Evolutionary conservation across 2,888 invertebrate genomes (phyloP), one percentile per base, ranked within the genome.

Genomic region (Rotaria sp.): DNA sequence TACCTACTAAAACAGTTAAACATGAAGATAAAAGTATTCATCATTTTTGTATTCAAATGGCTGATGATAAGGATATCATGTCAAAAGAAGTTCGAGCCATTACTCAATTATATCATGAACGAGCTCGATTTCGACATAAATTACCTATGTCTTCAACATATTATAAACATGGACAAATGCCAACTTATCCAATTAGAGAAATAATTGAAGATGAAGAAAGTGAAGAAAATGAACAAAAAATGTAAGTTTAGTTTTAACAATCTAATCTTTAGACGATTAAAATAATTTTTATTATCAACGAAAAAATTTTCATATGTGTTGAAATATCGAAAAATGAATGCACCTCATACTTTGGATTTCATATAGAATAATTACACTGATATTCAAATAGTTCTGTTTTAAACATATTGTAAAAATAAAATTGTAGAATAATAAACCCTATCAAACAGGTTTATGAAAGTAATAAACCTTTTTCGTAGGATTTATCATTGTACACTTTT

Each of bases 31-130:
- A 26, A 5, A 45, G 35, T 45, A 18, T 45, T 45, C 80, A 80
- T 80, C 80, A 45, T 80, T 80, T 80, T n/a, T 80, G 80, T 45
- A 80, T 80, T 45, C 80, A 80, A 80, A 80, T 45, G 80, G 15
- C n/a, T 41, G 45, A 80, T 80, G 67, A 67, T 18, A 30, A 15
- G 0, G 41, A 41, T 45, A 24, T 45, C 10, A 8, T 80, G 15
- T n/a, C 80, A 45, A 45, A 45, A 45, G 41, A 41, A n/a, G 8
- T 80, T 45, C 80, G 45, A 15, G 13, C 80, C 4, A 80, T 80
- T 5, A 80, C 80, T n/a, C 80, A 80, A 80, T 80, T 80, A 45
- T 80, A 80, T 80, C 80, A 80, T 45, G 10, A 41, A 80, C 80
- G 80, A 38, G 80, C 80, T 45, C 80, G 80, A 80, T 80, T n/a